Base-by-base conservation (phyloP, 2,113 vertebrate genomes). In the Calonectris borealis region DNA sequence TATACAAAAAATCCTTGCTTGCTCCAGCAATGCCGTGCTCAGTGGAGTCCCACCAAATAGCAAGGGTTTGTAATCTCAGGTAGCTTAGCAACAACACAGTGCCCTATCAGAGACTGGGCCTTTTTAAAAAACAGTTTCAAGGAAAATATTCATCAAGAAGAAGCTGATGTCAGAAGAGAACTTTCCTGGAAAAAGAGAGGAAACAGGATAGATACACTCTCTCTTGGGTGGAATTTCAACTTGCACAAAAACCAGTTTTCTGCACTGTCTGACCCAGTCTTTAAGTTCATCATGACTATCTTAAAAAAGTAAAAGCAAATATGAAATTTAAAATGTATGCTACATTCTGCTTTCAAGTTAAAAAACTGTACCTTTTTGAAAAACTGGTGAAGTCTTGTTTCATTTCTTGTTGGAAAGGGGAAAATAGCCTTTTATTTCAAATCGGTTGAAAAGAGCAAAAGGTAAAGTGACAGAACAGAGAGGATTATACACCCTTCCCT, bases 11-110 rank as follows among this genome's bases (percentile, higher is more conserved):
- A 42, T 6, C 19, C 12, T 32, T 52, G 12, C 42, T 66, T 3
- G 2, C 9, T 21, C 4, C 27, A 51, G 22, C 0, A 0, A 22
- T 16, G 20, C 62, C 6, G 0, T 54, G 32, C 27, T 83, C 58
- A 22, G 7, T 32, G 38, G 15, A 86, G 46, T 69, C 14, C 49
- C 87, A 83, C 72, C 82, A 77, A 84, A 64, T 1, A n/a, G 49
- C 6, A 68, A 20, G 29, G 40, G 40, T 10, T 78, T 58, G 18
- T 29, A 27, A 89, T 42, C 60, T 83, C 77, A 85, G 69, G 44
- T 36, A 66, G 31, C 12, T 73, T 85, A 64, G 69, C 57, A 91
- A 62, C 55, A 92, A 27, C 34, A 42, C 58, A 78, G 49, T 27
- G 76, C 42, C 26, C 46, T 54, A 34, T 13, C 52, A 86, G n/a